phyloP scores from a whole-genome alignment of 2,113 vertebrate genomes.

The Galemys pyrenaicus region DNA sequence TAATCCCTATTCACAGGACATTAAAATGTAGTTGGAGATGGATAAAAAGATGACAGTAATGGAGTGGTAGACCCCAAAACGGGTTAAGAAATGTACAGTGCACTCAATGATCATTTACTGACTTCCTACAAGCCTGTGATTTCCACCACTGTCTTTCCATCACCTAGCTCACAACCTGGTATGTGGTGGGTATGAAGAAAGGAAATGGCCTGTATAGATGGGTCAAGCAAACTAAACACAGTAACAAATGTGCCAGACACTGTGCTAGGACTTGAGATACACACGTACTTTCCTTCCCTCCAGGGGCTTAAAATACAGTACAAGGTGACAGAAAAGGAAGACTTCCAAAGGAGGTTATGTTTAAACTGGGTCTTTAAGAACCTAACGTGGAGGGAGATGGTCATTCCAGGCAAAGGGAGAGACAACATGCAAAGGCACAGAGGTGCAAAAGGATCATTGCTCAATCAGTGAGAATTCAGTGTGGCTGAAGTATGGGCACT shows the following conservation, averaged over 20 bases:
- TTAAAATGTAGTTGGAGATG: background rate
- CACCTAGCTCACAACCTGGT: background rate
- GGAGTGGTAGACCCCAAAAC: background rate
- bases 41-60: background rate
- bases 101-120: background rate
- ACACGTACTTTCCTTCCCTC: background rate
- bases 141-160: background rate
- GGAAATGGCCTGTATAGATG: background rate
- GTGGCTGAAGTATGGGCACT: background rate
- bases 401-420: background rate
- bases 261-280: background rate
- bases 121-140: background rate
- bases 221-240: background rate
- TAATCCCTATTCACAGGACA: background rate
- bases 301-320: background rate
- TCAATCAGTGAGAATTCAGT: background rate
- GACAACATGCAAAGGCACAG: background rate
- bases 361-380: background rate
- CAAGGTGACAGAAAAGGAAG: background rate
- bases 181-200: background rate
- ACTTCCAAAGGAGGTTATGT: background rate
- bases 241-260: background rate
- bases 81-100: constrained; percentile 26
- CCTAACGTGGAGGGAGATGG: background rate
- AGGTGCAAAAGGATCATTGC: background rate